Evolutionary conservation across 2,113 vertebrate genomes (phyloP).

Genomic region (Gnathonemus echidnorhynchus): DNA sequence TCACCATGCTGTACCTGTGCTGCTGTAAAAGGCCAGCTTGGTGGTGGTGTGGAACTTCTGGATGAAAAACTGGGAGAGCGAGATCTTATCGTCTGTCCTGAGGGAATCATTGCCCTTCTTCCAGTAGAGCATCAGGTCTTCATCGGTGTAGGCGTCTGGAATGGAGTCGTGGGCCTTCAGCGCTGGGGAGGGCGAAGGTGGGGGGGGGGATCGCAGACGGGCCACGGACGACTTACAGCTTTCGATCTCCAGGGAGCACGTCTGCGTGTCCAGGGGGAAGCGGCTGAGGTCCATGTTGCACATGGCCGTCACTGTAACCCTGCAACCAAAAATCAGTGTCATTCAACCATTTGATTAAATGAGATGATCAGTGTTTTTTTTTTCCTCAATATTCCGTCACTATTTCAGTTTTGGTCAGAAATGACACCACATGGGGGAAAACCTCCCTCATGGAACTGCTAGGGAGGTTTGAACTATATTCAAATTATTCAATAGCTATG

Average conservation of each 20-base stretch:
- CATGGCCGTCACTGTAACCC: slow-evolving; percentile 86
- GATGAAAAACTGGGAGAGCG: slow-evolving; percentile 87
- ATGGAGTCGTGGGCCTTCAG: not conserved
- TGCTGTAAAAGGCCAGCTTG: slow-evolving; percentile 89
- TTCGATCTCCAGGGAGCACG: slow-evolving; percentile 87
- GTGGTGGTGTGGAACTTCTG: slow-evolving; percentile 87
- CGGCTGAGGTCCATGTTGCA: slow-evolving; percentile 93
- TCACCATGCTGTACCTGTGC: slow-evolving; percentile 66
- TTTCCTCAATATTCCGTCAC: not conserved
- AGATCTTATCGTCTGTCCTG: slow-evolving; percentile 86
- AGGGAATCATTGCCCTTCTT: slow-evolving; percentile 86
- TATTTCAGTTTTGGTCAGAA: not conserved
- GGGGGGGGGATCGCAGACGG: not conserved
- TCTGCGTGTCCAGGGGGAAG: slow-evolving; percentile 87
- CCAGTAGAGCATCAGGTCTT: slow-evolving; percentile 93
- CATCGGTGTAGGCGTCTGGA: slow-evolving; percentile 88
- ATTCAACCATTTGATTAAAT: not conserved
- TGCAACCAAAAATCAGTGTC: not conserved
- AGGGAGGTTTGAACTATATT: slow-evolving; percentile 21
- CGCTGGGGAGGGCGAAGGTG: not conserved
- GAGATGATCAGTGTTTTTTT: not conserved
- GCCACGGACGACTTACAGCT: slow-evolving; percentile 74
- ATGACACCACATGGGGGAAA: not conserved
- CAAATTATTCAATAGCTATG: slow-evolving; percentile 7
- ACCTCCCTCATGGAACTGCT: not conserved